Conservation (phyloP, 2,888 invertebrate species). For the Metallyticus violacea region DNA sequence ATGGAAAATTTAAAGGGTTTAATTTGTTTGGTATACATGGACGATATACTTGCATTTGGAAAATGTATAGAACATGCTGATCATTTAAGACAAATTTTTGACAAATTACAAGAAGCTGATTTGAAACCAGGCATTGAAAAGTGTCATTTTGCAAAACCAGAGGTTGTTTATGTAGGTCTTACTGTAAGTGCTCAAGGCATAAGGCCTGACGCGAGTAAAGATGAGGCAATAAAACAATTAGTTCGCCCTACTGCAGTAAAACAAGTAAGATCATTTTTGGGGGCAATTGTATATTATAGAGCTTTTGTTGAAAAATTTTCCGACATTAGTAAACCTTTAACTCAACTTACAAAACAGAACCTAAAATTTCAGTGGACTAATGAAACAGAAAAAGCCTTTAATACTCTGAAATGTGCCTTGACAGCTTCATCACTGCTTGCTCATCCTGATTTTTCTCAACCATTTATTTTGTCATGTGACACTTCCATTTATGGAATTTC, state of each 20-base stretch:
- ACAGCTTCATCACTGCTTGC: not conserved
- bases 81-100: too few species aligned
- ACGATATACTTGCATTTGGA: too few species aligned
- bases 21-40: too few species aligned
- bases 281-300: not conserved
- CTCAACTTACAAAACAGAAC: not conserved
- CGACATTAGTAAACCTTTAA: not conserved
- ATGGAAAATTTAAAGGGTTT: too few species aligned
- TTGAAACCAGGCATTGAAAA: too few species aligned
- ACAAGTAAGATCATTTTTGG: not conserved
- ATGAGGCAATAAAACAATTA: too few species aligned
- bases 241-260: not conserved
- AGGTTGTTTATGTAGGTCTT: too few species aligned
- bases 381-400: not conserved
- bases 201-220: too few species aligned
- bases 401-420: not conserved
- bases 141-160: too few species aligned
- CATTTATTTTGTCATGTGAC: not conserved
- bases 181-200: too few species aligned
- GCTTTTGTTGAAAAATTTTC: not conserved
- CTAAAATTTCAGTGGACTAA: not conserved
- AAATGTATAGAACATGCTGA: too few species aligned
- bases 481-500: not conserved
- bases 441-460: not conserved
- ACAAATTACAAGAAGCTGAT: too few species aligned